phyloP scores from a whole-genome alignment of 2,113 vertebrate genomes.

The Geococcyx californianus region DNA sequence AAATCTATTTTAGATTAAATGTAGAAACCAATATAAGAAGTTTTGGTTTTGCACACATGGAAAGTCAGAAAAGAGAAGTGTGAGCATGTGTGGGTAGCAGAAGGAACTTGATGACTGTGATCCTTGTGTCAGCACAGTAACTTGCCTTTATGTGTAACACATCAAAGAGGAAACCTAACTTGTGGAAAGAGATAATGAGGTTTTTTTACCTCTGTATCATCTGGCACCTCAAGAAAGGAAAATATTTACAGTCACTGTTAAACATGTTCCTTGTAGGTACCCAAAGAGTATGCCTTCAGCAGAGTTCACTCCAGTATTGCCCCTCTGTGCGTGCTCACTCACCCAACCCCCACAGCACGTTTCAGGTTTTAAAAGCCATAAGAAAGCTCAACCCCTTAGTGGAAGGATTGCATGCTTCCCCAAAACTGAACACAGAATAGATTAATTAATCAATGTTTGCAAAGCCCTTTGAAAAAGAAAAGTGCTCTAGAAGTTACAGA shows the following conservation, averaged over 20 bases:
- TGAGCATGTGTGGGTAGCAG: background rate
- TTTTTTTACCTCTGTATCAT: background rate
- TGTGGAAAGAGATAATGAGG: background rate
- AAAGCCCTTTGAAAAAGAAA: background rate
- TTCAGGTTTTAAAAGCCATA: background rate
- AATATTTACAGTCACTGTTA: background rate
- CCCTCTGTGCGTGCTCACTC: background rate
- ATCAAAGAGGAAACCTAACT: background rate
- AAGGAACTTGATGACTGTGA: background rate
- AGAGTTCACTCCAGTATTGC: background rate
- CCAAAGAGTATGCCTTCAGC: background rate
- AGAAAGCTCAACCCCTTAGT: background rate
- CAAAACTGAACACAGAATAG: background rate
- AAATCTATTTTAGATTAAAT: background rate
- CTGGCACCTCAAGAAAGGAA: background rate
- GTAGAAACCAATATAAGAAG: background rate
- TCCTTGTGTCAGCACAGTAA: background rate
- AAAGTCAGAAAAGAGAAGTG: background rate
- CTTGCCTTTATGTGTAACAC: background rate
- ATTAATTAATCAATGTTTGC: conserved; percentile 16
- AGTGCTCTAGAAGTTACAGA: background rate
- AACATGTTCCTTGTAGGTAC: background rate
- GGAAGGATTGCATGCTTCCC: background rate
- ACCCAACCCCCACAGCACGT: background rate
- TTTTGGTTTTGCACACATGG: background rate